Evolutionary conservation across 1,140 invertebrate species (phyloP), one percentile per base, ranked within the genome.

Genomic region (Drosophila pandora): DNA sequence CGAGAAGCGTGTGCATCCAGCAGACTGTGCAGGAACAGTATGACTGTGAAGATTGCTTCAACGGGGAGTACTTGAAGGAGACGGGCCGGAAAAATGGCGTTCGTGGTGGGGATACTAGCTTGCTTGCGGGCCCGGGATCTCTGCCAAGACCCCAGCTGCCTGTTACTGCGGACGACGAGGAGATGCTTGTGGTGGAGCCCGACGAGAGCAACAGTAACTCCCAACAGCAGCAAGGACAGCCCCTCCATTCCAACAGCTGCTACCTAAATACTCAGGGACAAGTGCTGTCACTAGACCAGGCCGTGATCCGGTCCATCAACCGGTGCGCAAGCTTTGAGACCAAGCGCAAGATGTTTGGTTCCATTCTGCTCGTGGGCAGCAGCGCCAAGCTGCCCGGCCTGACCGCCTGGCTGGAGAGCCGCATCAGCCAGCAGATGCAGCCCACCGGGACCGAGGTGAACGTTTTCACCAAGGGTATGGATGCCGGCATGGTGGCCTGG

Each of bases 301-400:
- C 97, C 2, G 95, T 99, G 70, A 92, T 98, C 12, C 96, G 97
- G 88, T 97, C 97, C 82, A 98, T 99, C 67, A 97, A 98, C 76
- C 94, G 96, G 83, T 98, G 97, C 93, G 93, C 94, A 3, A 95
- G 93, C 23, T 97, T 98, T 67, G 98, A 99, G 74, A 92, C 98
- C 37, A 98, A 98, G 92, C 93, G 96, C 21, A 97, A 98, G 93
- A 98, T 99, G 97, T 98, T 98, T 83, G 97, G 96, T 56, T 97
- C 96, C 85, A 96, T 99, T 70, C 92, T 99, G 9, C 94, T 99
- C 0, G 97, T 99, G 30, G 97, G 98, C 21, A 97, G 97, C 13
- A 96, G 96, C 13, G 95, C 97, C 82, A 97, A 98, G 92, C 95
- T 98, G 81, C 94, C 95, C 61, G 97, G 97, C 5, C 94, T 98